These are phyloP conservation scores for Crossaster papposus DNA, from an alignment of 53 echinoderm and acorn worm genomes.

Conservation along the genomic window DNA sequence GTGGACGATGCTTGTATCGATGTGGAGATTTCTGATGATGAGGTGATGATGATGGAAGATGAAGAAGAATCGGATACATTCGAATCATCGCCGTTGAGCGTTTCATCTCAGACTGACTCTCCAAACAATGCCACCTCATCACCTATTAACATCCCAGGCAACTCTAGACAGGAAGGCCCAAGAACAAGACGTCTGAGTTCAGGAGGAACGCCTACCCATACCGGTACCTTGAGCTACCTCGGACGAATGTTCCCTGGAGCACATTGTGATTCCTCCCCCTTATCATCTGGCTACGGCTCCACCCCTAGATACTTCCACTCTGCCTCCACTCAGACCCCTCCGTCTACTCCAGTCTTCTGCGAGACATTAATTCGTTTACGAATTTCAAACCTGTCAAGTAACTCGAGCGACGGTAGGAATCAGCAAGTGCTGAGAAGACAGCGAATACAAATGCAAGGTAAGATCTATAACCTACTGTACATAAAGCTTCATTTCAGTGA, in stretches of 20 bases:
- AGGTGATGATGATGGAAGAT: slow-evolving; percentile 28
- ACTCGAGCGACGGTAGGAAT: slow-evolving; percentile 1
- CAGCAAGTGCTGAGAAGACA: slow-evolving; percentile 15
- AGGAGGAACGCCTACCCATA: slow-evolving; percentile 47
- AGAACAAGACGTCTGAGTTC: not conserved
- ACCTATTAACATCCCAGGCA: slow-evolving; percentile 58
- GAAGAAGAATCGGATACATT: slow-evolving; percentile 42
- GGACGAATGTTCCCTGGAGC: slow-evolving; percentile 56
- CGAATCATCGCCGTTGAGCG: slow-evolving; percentile 40
- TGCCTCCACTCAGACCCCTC: slow-evolving; percentile 51
- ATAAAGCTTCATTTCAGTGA: not conserved
- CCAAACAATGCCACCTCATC: slow-evolving; percentile 54
- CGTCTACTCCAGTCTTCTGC: slow-evolving; percentile 46
- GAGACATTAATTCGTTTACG: slow-evolving; percentile 41
- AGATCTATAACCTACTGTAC: not conserved
- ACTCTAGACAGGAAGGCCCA: slow-evolving; percentile 40
- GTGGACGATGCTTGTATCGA: slow-evolving; percentile 22
- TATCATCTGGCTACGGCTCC: slow-evolving; percentile 63
- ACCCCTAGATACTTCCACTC: slow-evolving; percentile 37
- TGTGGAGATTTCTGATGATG: slow-evolving; percentile 47
- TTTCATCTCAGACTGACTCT: slow-evolving; percentile 25
- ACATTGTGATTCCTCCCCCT: slow-evolving; percentile 49
- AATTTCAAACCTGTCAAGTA: slow-evolving; percentile 12
- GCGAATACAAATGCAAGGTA: slow-evolving; percentile 41
- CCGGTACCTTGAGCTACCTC: slow-evolving; percentile 48